Evolutionary conservation across 1,140 invertebrate species (phyloP).

Genomic region (Aporrectodea caliginosa): DNA sequence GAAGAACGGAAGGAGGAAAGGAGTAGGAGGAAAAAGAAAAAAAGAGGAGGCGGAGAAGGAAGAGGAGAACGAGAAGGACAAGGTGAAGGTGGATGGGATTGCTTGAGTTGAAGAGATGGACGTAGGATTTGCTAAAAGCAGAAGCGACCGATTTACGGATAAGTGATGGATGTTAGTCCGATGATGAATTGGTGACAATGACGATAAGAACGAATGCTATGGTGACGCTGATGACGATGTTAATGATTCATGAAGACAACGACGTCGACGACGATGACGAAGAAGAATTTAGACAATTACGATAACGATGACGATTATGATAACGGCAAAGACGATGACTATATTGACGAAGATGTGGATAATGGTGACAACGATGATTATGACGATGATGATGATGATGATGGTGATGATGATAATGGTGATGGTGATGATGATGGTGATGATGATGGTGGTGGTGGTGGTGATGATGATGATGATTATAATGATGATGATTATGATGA

Average conservation of each 20-base stretch:
- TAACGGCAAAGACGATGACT: not conserved
- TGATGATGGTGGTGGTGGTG: slow-evolving; percentile 10
- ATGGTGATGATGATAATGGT: not conserved
- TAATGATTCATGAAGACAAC: slow-evolving; percentile 4
- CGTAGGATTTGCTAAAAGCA: too few species aligned
- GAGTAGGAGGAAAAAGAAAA: too few species aligned
- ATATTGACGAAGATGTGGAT: slow-evolving; percentile 4
- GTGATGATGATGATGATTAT: slow-evolving; percentile 13
- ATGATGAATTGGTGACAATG: too few species aligned
- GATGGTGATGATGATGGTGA: slow-evolving; percentile 16
- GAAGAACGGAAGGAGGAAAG: too few species aligned
- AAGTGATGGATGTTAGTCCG: too few species aligned
- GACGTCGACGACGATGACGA: slow-evolving; percentile 16
- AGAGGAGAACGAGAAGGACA: too few species aligned
- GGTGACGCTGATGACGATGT: slow-evolving; percentile 14
- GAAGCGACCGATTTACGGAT: too few species aligned
- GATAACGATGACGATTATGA: slow-evolving; percentile 3
- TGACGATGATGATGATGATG: not conserved
- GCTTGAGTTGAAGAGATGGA: too few species aligned
- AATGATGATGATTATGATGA: slow-evolving; percentile 16
- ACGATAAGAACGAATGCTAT: too few species aligned
- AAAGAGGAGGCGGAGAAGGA: too few species aligned
- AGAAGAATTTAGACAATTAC: not conserved
- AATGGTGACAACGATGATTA: not conserved
- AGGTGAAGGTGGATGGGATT: too few species aligned